Base-by-base conservation (phyloP, 2,888 invertebrate species). In the Caenorhabditis sinica region DNA sequence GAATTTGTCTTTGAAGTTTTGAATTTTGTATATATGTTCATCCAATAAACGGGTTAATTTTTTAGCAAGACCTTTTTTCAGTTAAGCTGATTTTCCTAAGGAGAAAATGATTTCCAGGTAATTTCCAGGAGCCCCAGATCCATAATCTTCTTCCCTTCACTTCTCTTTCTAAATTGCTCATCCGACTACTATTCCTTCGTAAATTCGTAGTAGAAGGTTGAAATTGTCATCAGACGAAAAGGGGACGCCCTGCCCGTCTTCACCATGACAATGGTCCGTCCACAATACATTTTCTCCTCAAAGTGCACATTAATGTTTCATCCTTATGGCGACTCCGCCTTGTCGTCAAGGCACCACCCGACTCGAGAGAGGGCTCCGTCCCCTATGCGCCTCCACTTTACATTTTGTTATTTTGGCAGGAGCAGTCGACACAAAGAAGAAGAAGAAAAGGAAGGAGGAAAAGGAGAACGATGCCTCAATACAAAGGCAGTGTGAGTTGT, bases 401-500 rank as follows among this genome's bases (percentile, higher is more conserved):
- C 66, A 56, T 66, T 76, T 77, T 61, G 51, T 28, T 40, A 36
- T 71, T 25, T 40, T 33, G 30, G 30, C 66, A 8, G n/a, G 36
- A 60, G 36, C 6, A 20, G 30, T 20, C 49, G 20, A 58, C 23
- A 25, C 25, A 43, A 36, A n/a, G n/a, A n/a, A n/a, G n/a, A 9
- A 4, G 25, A 45, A 4, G 20, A 11, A 36, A 20, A 36, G 17
- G 20, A 49, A 73, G 58, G 15, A 43, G 25, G 63, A 43, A 20
- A 20, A 17, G 45, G 13, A 17, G 45, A 9, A 36, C 58, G 28
- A 85, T 85, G 85, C 85, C 85, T 5, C 85, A 85, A 45, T 85
- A 85, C 45, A 80, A 71, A 76, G 85, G 85, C 63, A 85, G 85
- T 69, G 85, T 85, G 17, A 77, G 85, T 72, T n/a, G n/a, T n/a